Evolutionary conservation across 2,113 vertebrate species (phyloP).

Genomic region (Thalassoma bifasciatum): DNA sequence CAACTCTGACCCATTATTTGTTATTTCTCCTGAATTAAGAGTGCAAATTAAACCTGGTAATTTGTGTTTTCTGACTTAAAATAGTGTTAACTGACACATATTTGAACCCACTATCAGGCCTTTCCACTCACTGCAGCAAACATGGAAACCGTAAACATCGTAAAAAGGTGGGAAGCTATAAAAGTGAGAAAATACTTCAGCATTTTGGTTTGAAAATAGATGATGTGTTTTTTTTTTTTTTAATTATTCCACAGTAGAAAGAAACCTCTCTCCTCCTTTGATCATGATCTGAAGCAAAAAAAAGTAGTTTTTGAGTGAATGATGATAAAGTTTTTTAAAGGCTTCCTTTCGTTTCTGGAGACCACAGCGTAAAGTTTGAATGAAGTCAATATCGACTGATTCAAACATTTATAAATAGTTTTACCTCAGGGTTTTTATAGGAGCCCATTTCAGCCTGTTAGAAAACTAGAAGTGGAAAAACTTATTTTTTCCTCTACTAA

Average conservation of each 20-base stretch:
- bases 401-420: conserved; percentile 57
- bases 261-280: conserved; percentile 7
- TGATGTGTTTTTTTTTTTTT: conserved; percentile 42
- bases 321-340: too few relatives aligned
- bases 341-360: neutral
- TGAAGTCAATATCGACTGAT: conserved; percentile 52
- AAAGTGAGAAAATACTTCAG: conserved; percentile 75
- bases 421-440: conserved; percentile 67
- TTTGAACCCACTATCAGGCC: conserved; percentile 34
- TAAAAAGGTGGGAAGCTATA: conserved; percentile 69
- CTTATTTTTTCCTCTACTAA: too few relatives aligned
- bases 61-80: conserved; percentile 21
- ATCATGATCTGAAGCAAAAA: conserved; percentile 50
- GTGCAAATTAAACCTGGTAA: conserved; percentile 9
- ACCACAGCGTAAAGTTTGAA: conserved; percentile 69
- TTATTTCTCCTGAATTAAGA: conserved; percentile 10
- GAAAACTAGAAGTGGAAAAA: too few relatives aligned
- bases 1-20: conserved; percentile 1
- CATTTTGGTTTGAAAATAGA: conserved; percentile 72
- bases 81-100: conserved; percentile 61
- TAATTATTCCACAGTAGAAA: conserved; percentile 60
- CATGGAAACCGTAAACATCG: conserved; percentile 75
- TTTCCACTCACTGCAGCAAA: conserved; percentile 50
- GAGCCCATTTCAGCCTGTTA: too few relatives aligned
- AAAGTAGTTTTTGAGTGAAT: neutral